Conservation (phyloP, 2,888 invertebrate genomes). For the Eupithecia tripunctaria region DNA sequence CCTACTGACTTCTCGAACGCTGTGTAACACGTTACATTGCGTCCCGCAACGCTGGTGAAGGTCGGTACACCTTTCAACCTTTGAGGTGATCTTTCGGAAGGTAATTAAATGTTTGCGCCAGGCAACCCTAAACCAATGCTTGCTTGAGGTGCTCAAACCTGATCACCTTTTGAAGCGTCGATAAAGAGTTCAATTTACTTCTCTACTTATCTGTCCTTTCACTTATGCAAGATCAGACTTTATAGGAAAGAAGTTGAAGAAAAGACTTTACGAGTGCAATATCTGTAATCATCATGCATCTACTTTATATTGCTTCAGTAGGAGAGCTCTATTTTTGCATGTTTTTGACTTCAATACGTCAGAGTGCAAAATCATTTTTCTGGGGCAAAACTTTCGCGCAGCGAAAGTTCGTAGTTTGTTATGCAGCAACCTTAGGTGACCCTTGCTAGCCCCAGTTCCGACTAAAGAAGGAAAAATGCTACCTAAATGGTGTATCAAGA, state of each 20-base stretch:
- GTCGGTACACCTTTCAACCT: too few species aligned
- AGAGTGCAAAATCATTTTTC: neutral
- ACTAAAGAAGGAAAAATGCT: neutral
- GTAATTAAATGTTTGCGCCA: neutral
- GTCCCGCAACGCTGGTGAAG: too few species aligned
- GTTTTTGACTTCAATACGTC: slow-evolving; percentile 2
- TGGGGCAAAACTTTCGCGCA: neutral
- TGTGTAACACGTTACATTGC: too few species aligned
- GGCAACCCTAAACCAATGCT: slow-evolving; percentile 39
- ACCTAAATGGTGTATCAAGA: neutral
- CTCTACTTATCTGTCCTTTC: slow-evolving; percentile 48
- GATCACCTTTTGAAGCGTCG: slow-evolving; percentile 48
- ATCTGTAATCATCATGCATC: neutral
- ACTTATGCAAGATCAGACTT: slow-evolving; percentile 37
- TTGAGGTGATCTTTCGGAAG: too few species aligned
- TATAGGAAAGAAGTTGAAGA: too few species aligned
- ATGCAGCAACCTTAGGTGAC: neutral
- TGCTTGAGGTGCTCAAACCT: slow-evolving; percentile 41
- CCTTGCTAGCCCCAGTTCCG: neutral
- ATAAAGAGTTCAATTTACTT: slow-evolving; percentile 42
- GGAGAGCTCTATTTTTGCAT: neutral
- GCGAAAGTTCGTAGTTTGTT: neutral
- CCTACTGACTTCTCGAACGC: too few species aligned
- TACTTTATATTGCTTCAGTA: neutral
- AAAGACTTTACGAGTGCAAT: neutral